Conservation (phyloP, 2,888 invertebrate genomes). For the Dasysyrphus tricinctus region DNA sequence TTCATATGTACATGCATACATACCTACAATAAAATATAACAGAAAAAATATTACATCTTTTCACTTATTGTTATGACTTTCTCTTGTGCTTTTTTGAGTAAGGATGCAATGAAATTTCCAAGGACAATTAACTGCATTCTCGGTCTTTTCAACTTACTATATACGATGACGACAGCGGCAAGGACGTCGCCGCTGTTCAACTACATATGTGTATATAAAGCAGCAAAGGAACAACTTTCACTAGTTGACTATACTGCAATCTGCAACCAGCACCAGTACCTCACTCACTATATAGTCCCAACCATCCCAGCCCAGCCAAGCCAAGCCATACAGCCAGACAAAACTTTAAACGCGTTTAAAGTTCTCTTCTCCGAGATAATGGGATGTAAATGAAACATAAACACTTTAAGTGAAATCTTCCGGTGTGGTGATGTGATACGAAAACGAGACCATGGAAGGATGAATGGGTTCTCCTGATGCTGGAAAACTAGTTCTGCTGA, state of each 20-base stretch:
- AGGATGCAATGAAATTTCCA: conserved; percentile 66
- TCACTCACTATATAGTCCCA: background rate
- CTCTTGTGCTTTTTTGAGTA: conserved; percentile 37
- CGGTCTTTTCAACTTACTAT: conserved; percentile 63
- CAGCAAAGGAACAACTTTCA: conserved; percentile 58
- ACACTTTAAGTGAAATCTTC: conserved; percentile 71
- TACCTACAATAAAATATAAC: conserved; percentile 13
- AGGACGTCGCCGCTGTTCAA: conserved; percentile 40
- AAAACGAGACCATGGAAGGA: conserved; percentile 30
- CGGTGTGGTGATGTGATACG: conserved; percentile 60
- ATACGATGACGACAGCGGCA: conserved; percentile 28
- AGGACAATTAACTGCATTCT: conserved; percentile 73
- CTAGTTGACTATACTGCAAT: conserved; percentile 39
- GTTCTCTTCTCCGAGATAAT: conserved; percentile 61
- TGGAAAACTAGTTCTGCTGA: conserved; percentile 17
- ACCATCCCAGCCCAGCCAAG: conserved; percentile 14
- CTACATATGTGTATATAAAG: conserved; percentile 54
- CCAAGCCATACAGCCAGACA: conserved; percentile 52
- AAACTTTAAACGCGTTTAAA: conserved; percentile 74
- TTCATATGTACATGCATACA: background rate
- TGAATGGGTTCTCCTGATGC: conserved; percentile 3
- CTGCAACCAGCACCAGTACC: background rate
- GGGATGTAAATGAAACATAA: conserved; percentile 75
- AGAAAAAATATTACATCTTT: conserved; percentile 39
- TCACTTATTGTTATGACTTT: conserved; percentile 69